phyloP scores from a whole-genome alignment of 2,888 invertebrate genomes.

The Chesias legatella region DNA sequence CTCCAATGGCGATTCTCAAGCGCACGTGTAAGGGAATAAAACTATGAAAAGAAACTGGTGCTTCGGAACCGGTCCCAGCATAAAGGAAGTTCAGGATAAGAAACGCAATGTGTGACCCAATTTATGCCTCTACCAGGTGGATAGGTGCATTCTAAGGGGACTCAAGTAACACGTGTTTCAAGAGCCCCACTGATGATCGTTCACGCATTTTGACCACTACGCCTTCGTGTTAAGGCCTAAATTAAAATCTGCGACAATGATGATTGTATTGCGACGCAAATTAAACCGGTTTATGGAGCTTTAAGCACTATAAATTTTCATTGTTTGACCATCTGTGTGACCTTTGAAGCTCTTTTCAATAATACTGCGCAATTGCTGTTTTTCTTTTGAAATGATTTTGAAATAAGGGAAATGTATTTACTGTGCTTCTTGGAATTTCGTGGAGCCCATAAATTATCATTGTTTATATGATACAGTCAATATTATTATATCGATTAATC shows the following conservation, averaged over 20 bases:
- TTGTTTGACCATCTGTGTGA: constrained; percentile 56
- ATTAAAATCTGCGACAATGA: constrained; percentile 32
- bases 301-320: constrained; percentile 39
- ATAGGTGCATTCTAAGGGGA: constrained; percentile 66
- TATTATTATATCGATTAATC: too few species aligned
- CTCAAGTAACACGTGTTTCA: constrained; percentile 17
- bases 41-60: constrained; percentile 51
- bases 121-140: constrained; percentile 66
- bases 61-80: constrained; percentile 44
- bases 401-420: too few species aligned
- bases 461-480: too few species aligned
- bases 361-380: constrained; percentile 12
- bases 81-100: constrained; percentile 45
- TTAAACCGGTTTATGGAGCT: constrained; percentile 54
- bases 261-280: constrained; percentile 51
- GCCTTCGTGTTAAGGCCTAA: constrained; percentile 15
- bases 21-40: constrained; percentile 67
- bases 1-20: constrained; percentile 42
- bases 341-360: constrained; percentile 35
- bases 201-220: constrained; percentile 22
- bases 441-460: too few species aligned
- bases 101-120: constrained; percentile 73
- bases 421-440: too few species aligned
- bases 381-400: too few species aligned
- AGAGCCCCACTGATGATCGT: background rate